Base-by-base conservation (phyloP, 2,113 vertebrate genomes). In the Corapipo altera region DNA sequence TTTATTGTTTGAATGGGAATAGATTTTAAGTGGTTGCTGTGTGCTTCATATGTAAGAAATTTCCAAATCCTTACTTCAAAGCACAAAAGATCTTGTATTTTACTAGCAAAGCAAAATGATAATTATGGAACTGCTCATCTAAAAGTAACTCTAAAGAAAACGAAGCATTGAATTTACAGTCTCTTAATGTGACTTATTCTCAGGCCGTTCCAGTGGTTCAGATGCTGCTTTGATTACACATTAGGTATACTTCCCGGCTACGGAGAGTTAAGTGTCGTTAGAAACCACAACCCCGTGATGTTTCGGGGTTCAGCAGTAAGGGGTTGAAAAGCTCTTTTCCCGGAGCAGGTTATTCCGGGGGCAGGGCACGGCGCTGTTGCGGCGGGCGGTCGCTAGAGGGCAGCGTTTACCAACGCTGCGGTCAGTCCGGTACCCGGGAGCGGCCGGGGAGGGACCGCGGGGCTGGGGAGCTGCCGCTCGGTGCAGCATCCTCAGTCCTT, bases 341-440 rank as follows among this genome's bases (percentile, higher is more conserved):
- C 9, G 61, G 8, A 27, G 52, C 8, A 6, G 3, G 6, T 27
- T 17, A 1, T 4, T 11, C 5, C 6, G 0, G 48, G 0, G 39
- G 33, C 19, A 2, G 39, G 41, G 44, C 28, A 15, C 18, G 3
- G 9, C 43, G 52, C 44, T 79, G 30, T 96, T 95, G n/a, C 51
- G 21, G n/a, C 8, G 27, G 8, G 21, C 7, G 69, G 17, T 69
- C 71, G 91, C 96, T 97, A 95, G 98, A 76, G 97, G 97, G 97
- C 98, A 95, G 64, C 91, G 19, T 97, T 93, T 85, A 54, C 97
- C 2, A 27, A 10, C 6, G 41, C 79, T 28, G 41, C 1, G 64
- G 0, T 0, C 26, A 0, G 3, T 9, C 8, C 54, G 0, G 54
- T 7, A 10, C 4, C 43, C 44, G 0, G 3, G 27, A 32, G 58